These are phyloP conservation scores for Drosophila neonasuta DNA, from an alignment of 2,888 invertebrate species.

Conservation along the genomic window DNA sequence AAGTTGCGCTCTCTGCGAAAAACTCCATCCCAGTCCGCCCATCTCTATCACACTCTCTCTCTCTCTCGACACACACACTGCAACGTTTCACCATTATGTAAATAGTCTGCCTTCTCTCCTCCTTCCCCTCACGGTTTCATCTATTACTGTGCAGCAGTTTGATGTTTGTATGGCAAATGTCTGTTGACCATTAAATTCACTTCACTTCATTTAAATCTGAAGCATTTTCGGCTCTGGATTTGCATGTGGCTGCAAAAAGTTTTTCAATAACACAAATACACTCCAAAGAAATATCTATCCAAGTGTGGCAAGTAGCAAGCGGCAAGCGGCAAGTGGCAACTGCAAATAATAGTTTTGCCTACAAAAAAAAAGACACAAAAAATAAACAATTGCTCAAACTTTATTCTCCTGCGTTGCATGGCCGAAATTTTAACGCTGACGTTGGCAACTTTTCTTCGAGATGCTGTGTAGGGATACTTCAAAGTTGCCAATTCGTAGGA, in stretches of 20 bases:
- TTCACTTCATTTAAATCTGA: slow-evolving; percentile 79
- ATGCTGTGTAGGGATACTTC: background rate
- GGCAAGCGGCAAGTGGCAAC: slow-evolving; percentile 66
- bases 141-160: slow-evolving; percentile 38
- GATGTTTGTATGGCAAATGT: slow-evolving; percentile 66
- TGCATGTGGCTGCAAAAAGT: slow-evolving; percentile 62
- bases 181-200: slow-evolving; percentile 79
- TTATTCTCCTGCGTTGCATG: slow-evolving; percentile 1
- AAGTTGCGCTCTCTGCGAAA: slow-evolving; percentile 45
- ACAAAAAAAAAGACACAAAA: slow-evolving; percentile 12
- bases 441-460: slow-evolving; percentile 48
- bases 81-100: slow-evolving; percentile 58
- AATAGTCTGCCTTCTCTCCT: slow-evolving; percentile 35
- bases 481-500: slow-evolving; percentile 3
- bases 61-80: slow-evolving; percentile 7
- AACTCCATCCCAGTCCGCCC: slow-evolving; percentile 26
- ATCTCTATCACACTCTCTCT: background rate
- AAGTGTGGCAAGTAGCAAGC: slow-evolving; percentile 30
- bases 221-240: slow-evolving; percentile 63
- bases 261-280: slow-evolving; percentile 73
- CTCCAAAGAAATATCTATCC: slow-evolving; percentile 46
- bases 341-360: slow-evolving; percentile 74
- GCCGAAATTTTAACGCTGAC: slow-evolving; percentile 58
- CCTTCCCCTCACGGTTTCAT: background rate
- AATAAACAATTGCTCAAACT: slow-evolving; percentile 24